Percentiles rank a stretch among this genome's conserved stretches.
Evolutionary conservation across 2,797 vertebrate genomes (phyloP).

Genomic region (Ctenochaetus hawaiiensis): DNA sequence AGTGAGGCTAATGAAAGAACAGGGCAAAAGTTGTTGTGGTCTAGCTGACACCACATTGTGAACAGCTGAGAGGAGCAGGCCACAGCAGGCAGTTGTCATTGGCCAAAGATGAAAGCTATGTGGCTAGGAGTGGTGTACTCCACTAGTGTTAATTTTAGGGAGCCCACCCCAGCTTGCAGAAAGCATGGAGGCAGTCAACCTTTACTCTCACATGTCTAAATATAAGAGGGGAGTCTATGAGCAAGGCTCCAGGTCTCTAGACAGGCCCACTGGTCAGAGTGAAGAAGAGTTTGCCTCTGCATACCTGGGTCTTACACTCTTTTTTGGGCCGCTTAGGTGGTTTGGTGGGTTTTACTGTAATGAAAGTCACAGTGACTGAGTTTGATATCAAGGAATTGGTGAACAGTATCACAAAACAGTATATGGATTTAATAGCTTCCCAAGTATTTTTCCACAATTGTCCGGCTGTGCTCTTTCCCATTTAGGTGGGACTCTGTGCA

Average conservation of each 20-base stretch:
- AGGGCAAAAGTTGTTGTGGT: slow-evolving; percentile 50
- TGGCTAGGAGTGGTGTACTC: slow-evolving; percentile 76
- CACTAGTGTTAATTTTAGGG: slow-evolving; percentile 87
- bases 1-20: slow-evolving; percentile 46
- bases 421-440: not conserved
- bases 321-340: not conserved
- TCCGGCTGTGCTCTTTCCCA: not conserved
- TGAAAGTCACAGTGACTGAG: not conserved
- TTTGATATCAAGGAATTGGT: not conserved
- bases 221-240: slow-evolving; percentile 71
- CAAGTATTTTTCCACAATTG: not conserved
- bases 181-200: slow-evolving; percentile 68
- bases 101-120: slow-evolving; percentile 85
- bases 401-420: not conserved
- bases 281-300: slow-evolving; percentile 4
- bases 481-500: not conserved
- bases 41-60: slow-evolving; percentile 76
- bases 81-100: slow-evolving; percentile 81
- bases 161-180: slow-evolving; percentile 73
- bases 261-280: slow-evolving; percentile 31
- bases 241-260: slow-evolving; percentile 57
- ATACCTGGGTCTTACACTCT: not conserved
- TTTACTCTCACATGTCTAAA: slow-evolving; percentile 72
- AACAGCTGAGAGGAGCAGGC: slow-evolving; percentile 85
- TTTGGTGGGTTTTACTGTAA: slow-evolving; percentile 2